Conservation (phyloP, 2,113 vertebrate species). For the Podiceps cristatus region DNA sequence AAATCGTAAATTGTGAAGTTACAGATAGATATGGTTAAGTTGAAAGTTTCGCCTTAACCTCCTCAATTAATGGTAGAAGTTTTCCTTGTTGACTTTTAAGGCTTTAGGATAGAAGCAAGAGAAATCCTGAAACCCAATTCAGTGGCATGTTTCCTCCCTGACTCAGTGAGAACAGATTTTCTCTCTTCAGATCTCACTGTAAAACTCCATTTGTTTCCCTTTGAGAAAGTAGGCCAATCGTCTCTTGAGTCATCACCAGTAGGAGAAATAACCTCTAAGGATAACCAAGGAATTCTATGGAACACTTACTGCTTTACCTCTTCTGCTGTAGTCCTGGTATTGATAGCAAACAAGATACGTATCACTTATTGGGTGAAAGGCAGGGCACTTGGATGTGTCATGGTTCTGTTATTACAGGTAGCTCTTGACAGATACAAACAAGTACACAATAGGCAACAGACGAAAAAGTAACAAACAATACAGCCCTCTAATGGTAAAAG, state of each 20-base stretch:
- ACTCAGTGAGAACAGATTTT: background rate
- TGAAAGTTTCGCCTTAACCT: background rate
- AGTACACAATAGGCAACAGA: background rate
- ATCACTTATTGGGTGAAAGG: background rate
- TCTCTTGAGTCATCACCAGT: background rate
- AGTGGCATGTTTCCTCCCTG: background rate
- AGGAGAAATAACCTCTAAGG: background rate
- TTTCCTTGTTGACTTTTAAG: background rate
- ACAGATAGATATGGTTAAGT: fast-evolving
- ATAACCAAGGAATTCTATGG: background rate
- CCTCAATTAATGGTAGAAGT: background rate
- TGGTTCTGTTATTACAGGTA: background rate
- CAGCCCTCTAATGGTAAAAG: slow-evolving; percentile 62
- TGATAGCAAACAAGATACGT: background rate
- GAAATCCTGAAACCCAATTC: background rate
- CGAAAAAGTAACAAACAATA: slow-evolving; percentile 24
- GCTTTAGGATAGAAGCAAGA: background rate
- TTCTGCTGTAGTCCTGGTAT: background rate
- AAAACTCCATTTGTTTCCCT: background rate
- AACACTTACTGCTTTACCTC: background rate
- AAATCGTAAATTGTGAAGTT: background rate
- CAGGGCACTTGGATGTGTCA: background rate
- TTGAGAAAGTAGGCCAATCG: background rate
- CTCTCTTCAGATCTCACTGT: background rate
- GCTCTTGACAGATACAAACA: background rate